Evolutionary conservation across 2,113 vertebrate species (phyloP).

Genomic region (Nycticryphes semicollaris): DNA sequence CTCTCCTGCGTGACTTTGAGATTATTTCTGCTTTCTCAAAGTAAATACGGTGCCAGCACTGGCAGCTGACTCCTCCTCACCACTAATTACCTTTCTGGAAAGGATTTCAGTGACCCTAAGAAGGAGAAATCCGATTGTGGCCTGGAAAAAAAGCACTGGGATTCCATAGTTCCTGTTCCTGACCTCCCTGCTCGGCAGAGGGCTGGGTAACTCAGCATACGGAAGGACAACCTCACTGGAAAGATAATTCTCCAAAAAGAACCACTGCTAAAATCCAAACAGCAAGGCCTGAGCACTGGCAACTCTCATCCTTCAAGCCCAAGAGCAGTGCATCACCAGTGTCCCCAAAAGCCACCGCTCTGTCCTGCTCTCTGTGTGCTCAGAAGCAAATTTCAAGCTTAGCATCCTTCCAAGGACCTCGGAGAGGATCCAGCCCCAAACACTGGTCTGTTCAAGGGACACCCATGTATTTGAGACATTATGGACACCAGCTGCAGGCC

Average conservation of each 20-base stretch:
- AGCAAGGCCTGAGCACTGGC: too few relatives aligned
- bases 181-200: accelerated
- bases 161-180: background rate
- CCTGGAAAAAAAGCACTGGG: background rate
- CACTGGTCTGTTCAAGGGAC: background rate
- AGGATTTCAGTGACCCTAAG: background rate
- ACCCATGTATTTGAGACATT: background rate
- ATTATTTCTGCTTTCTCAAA: background rate
- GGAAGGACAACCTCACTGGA: background rate
- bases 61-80: background rate
- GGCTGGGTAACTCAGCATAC: background rate
- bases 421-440: background rate
- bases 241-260: background rate
- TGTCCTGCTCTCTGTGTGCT: background rate
- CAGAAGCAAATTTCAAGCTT: background rate
- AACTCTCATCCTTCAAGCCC: background rate
- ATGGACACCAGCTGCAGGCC: background rate
- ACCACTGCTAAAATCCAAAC: background rate
- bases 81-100: background rate
- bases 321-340: background rate
- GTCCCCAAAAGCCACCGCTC: background rate
- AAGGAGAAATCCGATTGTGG: background rate
- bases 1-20: background rate
- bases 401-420: background rate
- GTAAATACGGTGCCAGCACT: background rate